These are phyloP conservation scores for Aphelenchoides avenae DNA, from an alignment of 1,140 invertebrate species.

Conservation along the genomic window DNA sequence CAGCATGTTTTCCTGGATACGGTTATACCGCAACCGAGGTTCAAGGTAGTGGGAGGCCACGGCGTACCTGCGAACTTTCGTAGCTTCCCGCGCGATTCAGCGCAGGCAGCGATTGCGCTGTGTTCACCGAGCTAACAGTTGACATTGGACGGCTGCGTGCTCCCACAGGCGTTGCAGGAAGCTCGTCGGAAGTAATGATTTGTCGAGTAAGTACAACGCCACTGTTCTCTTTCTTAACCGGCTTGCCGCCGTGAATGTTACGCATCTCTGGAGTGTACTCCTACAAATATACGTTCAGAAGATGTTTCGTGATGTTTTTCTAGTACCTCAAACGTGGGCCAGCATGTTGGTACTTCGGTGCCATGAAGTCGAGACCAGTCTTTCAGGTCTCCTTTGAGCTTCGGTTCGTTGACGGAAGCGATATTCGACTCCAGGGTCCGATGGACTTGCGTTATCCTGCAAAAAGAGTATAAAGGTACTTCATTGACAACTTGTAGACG, in stretches of 20 bases:
- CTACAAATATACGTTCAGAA: no score
- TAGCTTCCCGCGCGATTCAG: no score
- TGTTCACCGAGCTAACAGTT: no score
- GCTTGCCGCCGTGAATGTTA: conserved; percentile 17
- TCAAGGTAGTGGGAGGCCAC: no score
- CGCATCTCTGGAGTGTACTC: conserved; percentile 55
- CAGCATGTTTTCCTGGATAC: no score
- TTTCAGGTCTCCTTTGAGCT: conserved; percentile 42
- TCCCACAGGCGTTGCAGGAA: conserved; percentile 13
- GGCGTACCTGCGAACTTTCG: no score
- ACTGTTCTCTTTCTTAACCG: conserved; percentile 1
- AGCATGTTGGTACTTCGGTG: conserved; percentile 35
- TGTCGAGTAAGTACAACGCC: conserved; percentile 48
- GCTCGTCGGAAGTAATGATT: conserved; percentile 38
- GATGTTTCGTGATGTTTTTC: no score
- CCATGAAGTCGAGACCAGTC: conserved; percentile 49
- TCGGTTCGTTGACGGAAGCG: conserved; percentile 15
- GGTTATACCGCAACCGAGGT: no score
- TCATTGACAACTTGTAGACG: conserved; percentile 6
- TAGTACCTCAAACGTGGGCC: conserved; percentile 54
- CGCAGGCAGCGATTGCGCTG: no score
- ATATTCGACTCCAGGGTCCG: conserved; percentile 33
- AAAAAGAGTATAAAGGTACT: conserved; percentile 9
- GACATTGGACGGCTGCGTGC: background rate
- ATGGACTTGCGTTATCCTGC: conserved; percentile 47